Evolutionary conservation across 2,888 invertebrate species (phyloP).

Genomic region (Eubasilissa splendida): DNA sequence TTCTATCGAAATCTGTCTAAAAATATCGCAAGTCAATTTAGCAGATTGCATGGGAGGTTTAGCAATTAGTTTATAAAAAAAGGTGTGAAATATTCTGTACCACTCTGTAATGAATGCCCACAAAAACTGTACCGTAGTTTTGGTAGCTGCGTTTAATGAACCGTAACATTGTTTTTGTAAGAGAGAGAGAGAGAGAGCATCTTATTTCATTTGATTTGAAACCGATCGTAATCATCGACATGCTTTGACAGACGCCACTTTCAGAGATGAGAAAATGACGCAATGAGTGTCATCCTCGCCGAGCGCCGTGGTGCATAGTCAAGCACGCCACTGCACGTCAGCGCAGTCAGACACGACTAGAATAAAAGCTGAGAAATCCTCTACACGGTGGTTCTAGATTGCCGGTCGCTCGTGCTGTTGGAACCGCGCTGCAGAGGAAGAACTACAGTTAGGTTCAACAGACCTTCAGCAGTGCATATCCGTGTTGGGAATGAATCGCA

Average conservation of each 20-base stretch:
- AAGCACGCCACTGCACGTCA: not conserved
- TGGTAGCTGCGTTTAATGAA: not conserved
- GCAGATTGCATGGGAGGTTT: too few relatives aligned
- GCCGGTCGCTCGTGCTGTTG: slow-evolving; percentile 2
- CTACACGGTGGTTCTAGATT: slow-evolving; percentile 16
- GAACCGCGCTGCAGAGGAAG: slow-evolving; percentile 3
- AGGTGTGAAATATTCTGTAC: too few relatives aligned
- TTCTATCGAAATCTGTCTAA: too few relatives aligned
- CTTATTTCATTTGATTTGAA: slow-evolving; percentile 3
- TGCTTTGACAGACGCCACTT: slow-evolving; percentile 16
- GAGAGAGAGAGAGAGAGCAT: not conserved
- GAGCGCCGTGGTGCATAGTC: not conserved
- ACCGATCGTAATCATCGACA: slow-evolving; percentile 5
- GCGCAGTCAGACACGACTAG: not conserved
- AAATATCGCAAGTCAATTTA: too few relatives aligned
- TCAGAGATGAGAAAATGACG: slow-evolving; percentile 11
- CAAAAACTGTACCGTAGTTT: too few relatives aligned
- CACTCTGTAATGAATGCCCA: too few relatives aligned
- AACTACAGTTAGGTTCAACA: slow-evolving; percentile 58
- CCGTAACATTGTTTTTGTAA: not conserved
- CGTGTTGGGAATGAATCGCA: slow-evolving; percentile 56
- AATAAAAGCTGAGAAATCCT: not conserved
- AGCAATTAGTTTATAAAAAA: too few relatives aligned
- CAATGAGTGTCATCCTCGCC: not conserved
- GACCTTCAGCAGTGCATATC: slow-evolving; percentile 57